Evolutionary conservation across 2,113 vertebrate genomes (phyloP), one percentile per base, ranked within the genome.

Genomic region (Micromys minutus): DNA sequence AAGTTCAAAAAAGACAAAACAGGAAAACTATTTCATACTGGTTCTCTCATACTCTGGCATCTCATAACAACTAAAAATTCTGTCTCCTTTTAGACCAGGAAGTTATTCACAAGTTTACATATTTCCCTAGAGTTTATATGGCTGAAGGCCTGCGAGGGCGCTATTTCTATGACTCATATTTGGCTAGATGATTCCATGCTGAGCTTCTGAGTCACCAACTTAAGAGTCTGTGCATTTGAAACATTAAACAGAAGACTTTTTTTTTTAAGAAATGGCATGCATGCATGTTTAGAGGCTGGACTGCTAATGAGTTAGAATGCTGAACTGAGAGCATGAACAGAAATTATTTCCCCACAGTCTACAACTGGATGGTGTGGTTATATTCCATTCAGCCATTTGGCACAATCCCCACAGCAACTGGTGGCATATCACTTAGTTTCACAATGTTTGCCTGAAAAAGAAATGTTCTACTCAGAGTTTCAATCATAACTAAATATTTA

Each of bases 111-210:
- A 96, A 36, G 67, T 95, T 0, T 45, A 76, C 74, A 55, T 61
- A 5, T 69, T 94, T 81, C 92, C 67, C 15, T 75, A 55, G 79
- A 63, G 72, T 97, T 85, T 91, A 61, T 90, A 90, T 79, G 92
- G 85, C 72, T 87, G 89, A 88, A 96, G 94, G 94, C 95, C 92
- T 87, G 90, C 90, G 79, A 97, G 92, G 93, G 90, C 69, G 98
- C 97, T 97, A 96, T 94, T 89, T 74, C 81, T 77, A 83, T 95
- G 96, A 97, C 97, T 94, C 88, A 92, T 96, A 59, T 7, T 83
- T 95, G 93, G 80, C 96, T 93, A 88, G 91, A 91, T 95, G 96
- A 96, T 81, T 47, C 95, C 98, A 29, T 97, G 65, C 97, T 96
- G 94, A 92, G 92, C 91, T 87, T 95, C 65, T 96, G 96, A 95